These are phyloP conservation scores for Pocillopora grandis DNA, from an alignment of 92 coral and sea anemone species.

Conservation along the genomic window DNA sequence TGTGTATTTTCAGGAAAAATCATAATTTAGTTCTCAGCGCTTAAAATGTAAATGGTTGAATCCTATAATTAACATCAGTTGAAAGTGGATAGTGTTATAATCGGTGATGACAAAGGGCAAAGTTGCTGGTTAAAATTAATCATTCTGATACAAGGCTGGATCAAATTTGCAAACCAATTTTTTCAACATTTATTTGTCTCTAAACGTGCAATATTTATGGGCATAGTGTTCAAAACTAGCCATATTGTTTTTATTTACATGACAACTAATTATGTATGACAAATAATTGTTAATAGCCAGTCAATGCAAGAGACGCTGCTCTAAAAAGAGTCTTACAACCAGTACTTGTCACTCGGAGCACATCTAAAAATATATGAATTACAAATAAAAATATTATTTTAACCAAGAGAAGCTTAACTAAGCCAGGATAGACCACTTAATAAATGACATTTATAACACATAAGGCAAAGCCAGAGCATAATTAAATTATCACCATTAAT, in stretches of 20 bases:
- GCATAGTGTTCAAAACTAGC: slow-evolving; percentile 28
- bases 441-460: not conserved
- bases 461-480: slow-evolving; percentile 7
- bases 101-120: not conserved
- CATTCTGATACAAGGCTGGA: not conserved
- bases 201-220: slow-evolving; percentile 34
- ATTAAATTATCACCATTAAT: not conserved
- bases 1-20: not conserved
- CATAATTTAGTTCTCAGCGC: not conserved
- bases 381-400: slow-evolving; percentile 8
- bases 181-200: slow-evolving; percentile 30
- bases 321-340: no score
- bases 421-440: not conserved
- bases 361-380: not conserved
- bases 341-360: no score
- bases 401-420: not conserved
- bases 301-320: not conserved
- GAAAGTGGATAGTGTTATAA: not conserved
- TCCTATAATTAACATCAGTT: not conserved
- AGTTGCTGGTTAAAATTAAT: not conserved
- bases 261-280: slow-evolving; percentile 13
- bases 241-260: slow-evolving; percentile 31
- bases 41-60: not conserved
- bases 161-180: not conserved
- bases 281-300: slow-evolving; percentile 8